phyloP scores from a whole-genome alignment of 2,797 vertebrate species.

The Morelia viridis region DNA sequence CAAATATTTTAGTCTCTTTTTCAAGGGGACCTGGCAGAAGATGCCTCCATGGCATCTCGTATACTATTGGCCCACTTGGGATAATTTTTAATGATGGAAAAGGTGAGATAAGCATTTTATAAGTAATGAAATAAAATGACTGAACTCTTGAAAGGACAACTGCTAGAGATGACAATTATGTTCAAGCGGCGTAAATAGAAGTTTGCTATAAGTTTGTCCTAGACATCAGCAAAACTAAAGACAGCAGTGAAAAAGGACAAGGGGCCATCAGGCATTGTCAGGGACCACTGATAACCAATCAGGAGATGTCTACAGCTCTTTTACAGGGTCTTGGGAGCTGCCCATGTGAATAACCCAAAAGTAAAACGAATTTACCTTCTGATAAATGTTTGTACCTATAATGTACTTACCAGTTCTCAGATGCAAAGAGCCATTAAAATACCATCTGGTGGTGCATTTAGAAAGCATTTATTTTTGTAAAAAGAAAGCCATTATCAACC shows the following conservation, averaged over 20 bases:
- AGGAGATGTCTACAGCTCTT: background rate
- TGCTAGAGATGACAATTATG: background rate
- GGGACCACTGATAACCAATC: background rate
- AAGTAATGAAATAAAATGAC: background rate
- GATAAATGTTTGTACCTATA: constrained; percentile 22
- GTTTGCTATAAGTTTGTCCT: background rate
- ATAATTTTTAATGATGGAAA: background rate
- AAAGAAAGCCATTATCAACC: constrained; percentile 64
- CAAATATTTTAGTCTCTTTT: background rate
- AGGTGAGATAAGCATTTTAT: background rate
- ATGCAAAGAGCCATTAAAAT: constrained; percentile 35
- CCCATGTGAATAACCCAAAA: constrained; percentile 13
- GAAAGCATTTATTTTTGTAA: constrained; percentile 58
- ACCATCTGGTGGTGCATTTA: constrained; percentile 53
- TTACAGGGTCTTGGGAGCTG: background rate
- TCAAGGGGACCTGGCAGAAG: background rate
- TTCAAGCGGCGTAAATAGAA: background rate
- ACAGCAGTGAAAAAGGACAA: background rate
- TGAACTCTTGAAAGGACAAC: background rate
- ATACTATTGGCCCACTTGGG: background rate
- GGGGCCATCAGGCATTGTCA: background rate
- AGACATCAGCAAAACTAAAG: background rate
- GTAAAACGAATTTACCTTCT: constrained; percentile 19
- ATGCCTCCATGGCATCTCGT: background rate
- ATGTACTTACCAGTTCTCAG: constrained; percentile 30